Conservation (phyloP, 1,140 invertebrate genomes). For the Diorhabda elongata region DNA sequence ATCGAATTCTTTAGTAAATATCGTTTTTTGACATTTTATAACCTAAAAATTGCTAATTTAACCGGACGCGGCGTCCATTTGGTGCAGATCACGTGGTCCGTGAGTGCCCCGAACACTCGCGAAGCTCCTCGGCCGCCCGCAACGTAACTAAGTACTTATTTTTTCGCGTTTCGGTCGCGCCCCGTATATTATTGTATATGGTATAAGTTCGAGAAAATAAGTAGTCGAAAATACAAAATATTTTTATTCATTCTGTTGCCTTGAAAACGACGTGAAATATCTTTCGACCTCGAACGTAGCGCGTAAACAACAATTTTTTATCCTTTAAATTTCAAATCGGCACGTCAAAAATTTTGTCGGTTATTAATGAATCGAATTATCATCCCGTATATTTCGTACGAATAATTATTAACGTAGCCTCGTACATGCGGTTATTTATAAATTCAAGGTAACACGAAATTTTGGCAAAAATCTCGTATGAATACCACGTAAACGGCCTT, state of each 20-base stretch:
- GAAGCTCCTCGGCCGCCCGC: too few species aligned
- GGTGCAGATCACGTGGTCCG: too few species aligned
- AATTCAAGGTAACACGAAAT: conserved; percentile 16
- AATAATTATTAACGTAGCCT: background rate
- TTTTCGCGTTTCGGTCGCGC: too few species aligned
- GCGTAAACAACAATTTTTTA: conserved; percentile 10
- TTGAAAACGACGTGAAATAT: conserved; percentile 9
- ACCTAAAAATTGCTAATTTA: too few species aligned
- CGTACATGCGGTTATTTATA: conserved; percentile 7
- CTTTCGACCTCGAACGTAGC: conserved; percentile 6
- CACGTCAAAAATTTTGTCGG: background rate
- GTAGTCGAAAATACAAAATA: background rate
- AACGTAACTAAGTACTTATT: too few species aligned
- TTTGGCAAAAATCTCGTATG: conserved; percentile 23
- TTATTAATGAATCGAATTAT: background rate
- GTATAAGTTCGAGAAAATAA: too few species aligned
- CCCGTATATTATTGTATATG: too few species aligned
- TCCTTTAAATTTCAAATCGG: background rate
- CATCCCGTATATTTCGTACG: too few species aligned
- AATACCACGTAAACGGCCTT: conserved; percentile 22
- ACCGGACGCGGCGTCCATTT: too few species aligned
- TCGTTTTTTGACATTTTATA: too few species aligned
- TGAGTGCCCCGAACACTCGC: too few species aligned
- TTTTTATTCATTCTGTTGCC: conserved; percentile 6
- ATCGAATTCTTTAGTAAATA: too few species aligned